Evolutionary conservation across 2,888 invertebrate species (phyloP), one percentile per base, ranked within the genome.

Genomic region (Drosophila merina): DNA sequence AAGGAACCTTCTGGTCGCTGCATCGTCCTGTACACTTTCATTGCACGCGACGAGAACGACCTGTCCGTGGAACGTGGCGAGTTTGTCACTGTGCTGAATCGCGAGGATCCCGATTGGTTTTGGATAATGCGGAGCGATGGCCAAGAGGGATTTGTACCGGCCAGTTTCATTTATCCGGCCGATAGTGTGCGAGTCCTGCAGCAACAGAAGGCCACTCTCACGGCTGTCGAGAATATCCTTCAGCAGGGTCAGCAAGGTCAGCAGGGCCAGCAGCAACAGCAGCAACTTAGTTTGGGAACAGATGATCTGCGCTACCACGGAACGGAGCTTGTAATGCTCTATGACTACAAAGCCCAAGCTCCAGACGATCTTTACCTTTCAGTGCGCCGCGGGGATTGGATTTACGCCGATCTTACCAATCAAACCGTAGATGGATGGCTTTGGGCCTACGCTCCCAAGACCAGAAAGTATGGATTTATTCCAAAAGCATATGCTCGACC

Each of bases 91-190:
- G 97, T 98, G 10, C 92, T 98, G 58, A 98, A 98, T 92, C 94
- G 97, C 87, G 98, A 98, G 90, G 98, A 98, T 92, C 96, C 97
- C 0, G 98, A 98, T 91, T 98, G 98, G 98, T 98, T 96, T 91
- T 98, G 98, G 98, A 97, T 98, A 56, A 95, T 97, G 40, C 93
- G 97, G 77, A 96, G 96, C 78, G 97, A 98, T 89, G 97, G 97
- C 0, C 97, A 97, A 83, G 98, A 98, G 92, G 98, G 98, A 0
- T 98, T 98, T 91, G 98, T 98, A 55, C 98, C 98, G 0, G 96
- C 97, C 6, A 97, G 97, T 26, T 98, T 98, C 89, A 97, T 98
- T 0, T 98, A 97, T 92, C 98, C 98, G 0, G 97, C 96, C 14
- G 96, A 93, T 93, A 95, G 95, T 93, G 96, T 96, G 2, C 74